These are phyloP conservation scores for Achroia grisella DNA, from an alignment of 1,140 invertebrate species.

Conservation along the genomic window DNA sequence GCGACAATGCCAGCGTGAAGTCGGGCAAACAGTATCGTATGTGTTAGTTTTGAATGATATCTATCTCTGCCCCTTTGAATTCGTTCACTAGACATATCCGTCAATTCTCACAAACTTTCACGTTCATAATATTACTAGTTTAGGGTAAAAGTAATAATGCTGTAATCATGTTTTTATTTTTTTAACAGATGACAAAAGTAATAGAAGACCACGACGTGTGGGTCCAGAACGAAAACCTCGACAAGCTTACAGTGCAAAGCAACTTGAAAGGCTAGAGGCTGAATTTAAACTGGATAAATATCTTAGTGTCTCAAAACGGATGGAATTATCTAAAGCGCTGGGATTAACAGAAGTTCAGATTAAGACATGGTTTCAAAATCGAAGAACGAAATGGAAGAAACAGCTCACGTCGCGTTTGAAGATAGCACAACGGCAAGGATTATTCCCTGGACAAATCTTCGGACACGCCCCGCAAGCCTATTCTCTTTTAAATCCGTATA, in stretches of 20 bases:
- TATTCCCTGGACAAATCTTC: constrained; percentile 82
- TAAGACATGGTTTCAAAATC: constrained; percentile 98
- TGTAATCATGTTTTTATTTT: constrained; percentile 3
- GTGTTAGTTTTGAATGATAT: too few relatives aligned
- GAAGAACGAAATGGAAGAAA: constrained; percentile 97
- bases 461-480: constrained; percentile 76
- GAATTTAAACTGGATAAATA: constrained; percentile 98
- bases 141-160: background rate
- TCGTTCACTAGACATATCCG: too few relatives aligned
- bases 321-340: constrained; percentile 92
- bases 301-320: constrained; percentile 93
- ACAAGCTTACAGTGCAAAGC: constrained; percentile 96
- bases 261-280: constrained; percentile 90
- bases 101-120: too few relatives aligned
- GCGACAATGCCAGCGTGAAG: too few relatives aligned
- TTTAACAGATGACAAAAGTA: constrained; percentile 58
- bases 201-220: constrained; percentile 84
- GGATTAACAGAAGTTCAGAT: constrained; percentile 96
- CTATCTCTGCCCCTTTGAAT: too few relatives aligned
- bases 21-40: too few relatives aligned
- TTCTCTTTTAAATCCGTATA: constrained; percentile 71
- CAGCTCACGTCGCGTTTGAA: constrained; percentile 91
- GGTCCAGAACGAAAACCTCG: constrained; percentile 93
- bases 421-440: constrained; percentile 88
- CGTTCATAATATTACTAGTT: too few relatives aligned